Percentiles rank a stretch among this genome's conserved stretches.
These are phyloP conservation scores for Ctenosaura bakeri DNA, from an alignment of 2,797 vertebrate genomes.

Conservation along the genomic window DNA sequence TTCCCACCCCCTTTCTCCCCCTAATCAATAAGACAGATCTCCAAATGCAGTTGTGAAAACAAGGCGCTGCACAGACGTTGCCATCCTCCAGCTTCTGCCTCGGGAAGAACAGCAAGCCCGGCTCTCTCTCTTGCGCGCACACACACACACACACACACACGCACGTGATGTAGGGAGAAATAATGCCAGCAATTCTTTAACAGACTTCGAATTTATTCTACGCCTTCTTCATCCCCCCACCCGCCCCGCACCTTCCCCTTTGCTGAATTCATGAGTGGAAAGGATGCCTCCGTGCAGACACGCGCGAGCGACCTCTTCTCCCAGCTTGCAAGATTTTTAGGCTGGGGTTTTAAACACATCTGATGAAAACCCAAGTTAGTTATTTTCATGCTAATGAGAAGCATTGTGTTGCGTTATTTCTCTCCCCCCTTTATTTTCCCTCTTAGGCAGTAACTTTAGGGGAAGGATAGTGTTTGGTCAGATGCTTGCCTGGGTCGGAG, in stretches of 20 bases:
- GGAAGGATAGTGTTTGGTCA: slow-evolving; percentile 74
- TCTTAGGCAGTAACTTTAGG: slow-evolving; percentile 73
- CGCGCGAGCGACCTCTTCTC: slow-evolving; percentile 56
- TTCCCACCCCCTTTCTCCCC: slow-evolving; percentile 74
- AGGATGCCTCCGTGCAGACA: slow-evolving; percentile 47
- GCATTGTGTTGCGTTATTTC: slow-evolving; percentile 67
- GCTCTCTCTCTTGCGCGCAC: slow-evolving; percentile 10
- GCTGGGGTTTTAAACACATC: neutral
- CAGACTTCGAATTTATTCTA: slow-evolving; percentile 78
- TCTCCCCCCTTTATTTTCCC: neutral
- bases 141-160: slow-evolving; percentile 5
- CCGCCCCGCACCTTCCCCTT: neutral
- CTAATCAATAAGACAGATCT: slow-evolving; percentile 84
- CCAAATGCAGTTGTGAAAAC: slow-evolving; percentile 81
- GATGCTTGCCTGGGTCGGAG: slow-evolving; percentile 74
- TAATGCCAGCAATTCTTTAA: slow-evolving; percentile 79
- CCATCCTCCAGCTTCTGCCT: slow-evolving; percentile 74
- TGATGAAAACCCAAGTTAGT: slow-evolving; percentile 58
- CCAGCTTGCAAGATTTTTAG: slow-evolving; percentile 50
- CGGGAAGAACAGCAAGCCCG: slow-evolving; percentile 79
- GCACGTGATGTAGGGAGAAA: slow-evolving; percentile 76
- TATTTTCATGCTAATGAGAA: slow-evolving; percentile 74
- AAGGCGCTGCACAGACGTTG: slow-evolving; percentile 78
- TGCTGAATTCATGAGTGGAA: slow-evolving; percentile 72
- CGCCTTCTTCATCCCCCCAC: slow-evolving; percentile 66